Percentiles rank a stretch among this genome's conserved stretches.
phyloP scores from a whole-genome alignment of 1,140 invertebrate genomes.

The Drosophila burlai region DNA sequence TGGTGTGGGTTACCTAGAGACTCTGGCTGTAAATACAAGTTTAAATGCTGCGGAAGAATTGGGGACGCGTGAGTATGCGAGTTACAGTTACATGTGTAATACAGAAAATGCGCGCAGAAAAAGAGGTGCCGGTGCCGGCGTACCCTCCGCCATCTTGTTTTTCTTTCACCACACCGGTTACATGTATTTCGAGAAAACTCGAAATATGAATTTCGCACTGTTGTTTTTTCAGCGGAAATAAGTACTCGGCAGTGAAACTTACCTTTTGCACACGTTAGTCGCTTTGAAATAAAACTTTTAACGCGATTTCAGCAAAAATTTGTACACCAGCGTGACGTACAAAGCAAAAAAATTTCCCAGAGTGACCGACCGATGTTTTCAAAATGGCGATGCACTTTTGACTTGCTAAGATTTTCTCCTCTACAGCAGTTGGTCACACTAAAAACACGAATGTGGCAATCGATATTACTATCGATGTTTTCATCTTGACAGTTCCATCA shows the following conservation, averaged over 20 bases:
- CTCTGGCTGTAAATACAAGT: not conserved
- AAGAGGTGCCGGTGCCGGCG: conserved; percentile 62
- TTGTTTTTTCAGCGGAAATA: too few relatives aligned
- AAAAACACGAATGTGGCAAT: not conserved
- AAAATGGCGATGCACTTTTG: not conserved
- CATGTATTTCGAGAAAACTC: conserved; percentile 28
- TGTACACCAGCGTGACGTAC: conserved; percentile 23
- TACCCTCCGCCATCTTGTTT: conserved; percentile 75
- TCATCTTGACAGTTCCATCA: not conserved
- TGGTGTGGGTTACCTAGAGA: conserved; percentile 9
- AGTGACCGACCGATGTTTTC: not conserved
- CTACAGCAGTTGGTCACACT: not conserved
- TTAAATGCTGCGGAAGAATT: conserved; percentile 25
- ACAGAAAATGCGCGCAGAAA: conserved; percentile 61
- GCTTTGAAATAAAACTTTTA: conserved; percentile 17
- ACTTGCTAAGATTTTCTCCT: not conserved
- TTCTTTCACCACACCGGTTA: conserved; percentile 36
- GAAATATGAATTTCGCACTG: conserved; percentile 15
- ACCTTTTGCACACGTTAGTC: conserved; percentile 41
- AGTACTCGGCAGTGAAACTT: not conserved
- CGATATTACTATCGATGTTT: conserved; percentile 1
- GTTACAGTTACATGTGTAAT: conserved; percentile 48
- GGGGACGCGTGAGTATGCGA: conserved; percentile 14
- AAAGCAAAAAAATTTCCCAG: not conserved
- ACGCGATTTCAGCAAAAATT: conserved; percentile 7